These are phyloP conservation scores for Eurytoma californica DNA, from an alignment of 2,888 invertebrate genomes.

Conservation along the genomic window DNA sequence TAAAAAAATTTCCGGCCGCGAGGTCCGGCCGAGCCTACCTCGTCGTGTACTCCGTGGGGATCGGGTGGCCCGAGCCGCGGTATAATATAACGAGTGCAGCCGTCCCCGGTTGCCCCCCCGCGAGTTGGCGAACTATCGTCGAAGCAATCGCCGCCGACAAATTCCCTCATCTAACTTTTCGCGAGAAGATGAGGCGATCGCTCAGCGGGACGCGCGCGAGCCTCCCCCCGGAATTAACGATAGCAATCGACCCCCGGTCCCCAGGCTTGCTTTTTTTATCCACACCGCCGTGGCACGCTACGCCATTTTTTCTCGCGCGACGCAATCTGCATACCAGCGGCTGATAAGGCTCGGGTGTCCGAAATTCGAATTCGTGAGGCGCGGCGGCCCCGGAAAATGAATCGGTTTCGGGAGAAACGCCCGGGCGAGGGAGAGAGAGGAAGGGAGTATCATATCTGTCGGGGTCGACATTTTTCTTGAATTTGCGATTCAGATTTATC, in stretches of 20 bases:
- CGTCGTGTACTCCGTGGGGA: not conserved
- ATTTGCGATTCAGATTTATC: too few relatives aligned
- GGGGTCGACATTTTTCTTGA: too few relatives aligned
- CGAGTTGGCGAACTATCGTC: conserved; percentile 71
- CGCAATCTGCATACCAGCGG: not conserved
- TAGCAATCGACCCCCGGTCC: conserved; percentile 36
- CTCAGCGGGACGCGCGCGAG: conserved; percentile 62
- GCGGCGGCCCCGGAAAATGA: too few relatives aligned
- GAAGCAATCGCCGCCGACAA: conserved; percentile 72
- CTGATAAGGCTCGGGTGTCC: conserved; percentile 2
- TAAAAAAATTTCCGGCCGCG: not conserved
- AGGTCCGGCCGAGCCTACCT: not conserved
- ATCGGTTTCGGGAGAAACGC: too few relatives aligned
- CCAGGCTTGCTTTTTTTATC: conserved; percentile 10
- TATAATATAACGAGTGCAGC: not conserved
- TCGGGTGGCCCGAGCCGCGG: not conserved
- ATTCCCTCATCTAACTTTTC: conserved; percentile 75
- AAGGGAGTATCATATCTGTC: too few relatives aligned
- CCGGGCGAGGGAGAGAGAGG: too few relatives aligned
- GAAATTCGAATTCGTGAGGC: conserved; percentile 9
- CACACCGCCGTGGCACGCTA: not conserved
- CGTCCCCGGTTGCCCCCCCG: conserved; percentile 5
- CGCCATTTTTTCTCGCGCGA: conserved; percentile 8
- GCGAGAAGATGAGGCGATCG: conserved; percentile 73
- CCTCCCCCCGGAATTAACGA: conserved; percentile 65